Conservation (phyloP, 2,797 vertebrate species). For the Crax fasciolata region DNA sequence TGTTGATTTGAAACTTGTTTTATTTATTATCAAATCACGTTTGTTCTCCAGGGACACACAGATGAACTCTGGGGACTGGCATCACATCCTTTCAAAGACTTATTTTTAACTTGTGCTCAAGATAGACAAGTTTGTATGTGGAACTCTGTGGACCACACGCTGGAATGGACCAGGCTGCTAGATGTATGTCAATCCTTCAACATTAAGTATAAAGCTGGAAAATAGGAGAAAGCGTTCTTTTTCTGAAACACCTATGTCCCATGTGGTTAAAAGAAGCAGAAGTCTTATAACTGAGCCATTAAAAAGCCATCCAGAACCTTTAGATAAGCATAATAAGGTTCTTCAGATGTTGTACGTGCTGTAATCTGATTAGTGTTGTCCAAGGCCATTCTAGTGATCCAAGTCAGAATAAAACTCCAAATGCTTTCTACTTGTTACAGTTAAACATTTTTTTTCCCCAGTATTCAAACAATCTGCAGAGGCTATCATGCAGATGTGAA, state of each 20-base stretch:
- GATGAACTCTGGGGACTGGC: slow-evolving; percentile 98
- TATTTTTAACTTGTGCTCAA: slow-evolving; percentile 96
- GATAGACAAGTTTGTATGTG: slow-evolving; percentile 96
- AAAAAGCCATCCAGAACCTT: neutral
- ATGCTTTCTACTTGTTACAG: neutral
- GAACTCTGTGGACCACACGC: slow-evolving; percentile 90
- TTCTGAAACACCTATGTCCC: neutral
- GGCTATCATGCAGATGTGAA: neutral
- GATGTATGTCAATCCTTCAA: slow-evolving; percentile 85
- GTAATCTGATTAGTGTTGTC: neutral
- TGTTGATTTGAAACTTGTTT: neutral
- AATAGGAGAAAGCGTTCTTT: neutral
- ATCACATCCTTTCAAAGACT: slow-evolving; percentile 92
- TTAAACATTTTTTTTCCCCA: neutral
- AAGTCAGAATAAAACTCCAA: neutral
- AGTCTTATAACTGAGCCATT: neutral
- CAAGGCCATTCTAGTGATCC: neutral
- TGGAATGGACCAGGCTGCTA: slow-evolving; percentile 94
- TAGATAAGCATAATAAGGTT: neutral
- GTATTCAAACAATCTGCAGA: neutral
- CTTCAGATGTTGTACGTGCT: neutral
- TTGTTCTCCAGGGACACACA: slow-evolving; percentile 91
- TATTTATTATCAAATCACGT: neutral
- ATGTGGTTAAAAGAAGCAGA: neutral
- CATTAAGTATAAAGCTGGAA: neutral